Conservation (phyloP, 2,113 vertebrate genomes). For the cattle (Bos taurus) region ARS-UCD2.0 NC_037329.1:123592001-123592500, state of each 20-base stretch:
- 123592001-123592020: neutral
- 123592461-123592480: accelerated
- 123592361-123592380: neutral
- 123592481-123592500: neutral
- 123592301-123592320: conserved; percentile 69
- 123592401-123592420: conserved; percentile 18
- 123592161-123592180: neutral
- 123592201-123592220: conserved; percentile 26
- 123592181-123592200: neutral
- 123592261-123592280: conserved; percentile 37
- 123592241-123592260: neutral
- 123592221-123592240: neutral
- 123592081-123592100: neutral
- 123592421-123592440: conserved; percentile 53
- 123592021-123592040: neutral
- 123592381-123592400: conserved; percentile 32
- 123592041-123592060: accelerated
- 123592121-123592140: neutral
- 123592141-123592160: neutral
- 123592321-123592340: neutral
- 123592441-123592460: neutral
- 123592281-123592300: conserved; percentile 24
- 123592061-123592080: neutral
- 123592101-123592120: neutral
- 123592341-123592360: neutral